Conservation (phyloP, 2,113 vertebrate genomes). For the Amphiprion percula region DNA sequence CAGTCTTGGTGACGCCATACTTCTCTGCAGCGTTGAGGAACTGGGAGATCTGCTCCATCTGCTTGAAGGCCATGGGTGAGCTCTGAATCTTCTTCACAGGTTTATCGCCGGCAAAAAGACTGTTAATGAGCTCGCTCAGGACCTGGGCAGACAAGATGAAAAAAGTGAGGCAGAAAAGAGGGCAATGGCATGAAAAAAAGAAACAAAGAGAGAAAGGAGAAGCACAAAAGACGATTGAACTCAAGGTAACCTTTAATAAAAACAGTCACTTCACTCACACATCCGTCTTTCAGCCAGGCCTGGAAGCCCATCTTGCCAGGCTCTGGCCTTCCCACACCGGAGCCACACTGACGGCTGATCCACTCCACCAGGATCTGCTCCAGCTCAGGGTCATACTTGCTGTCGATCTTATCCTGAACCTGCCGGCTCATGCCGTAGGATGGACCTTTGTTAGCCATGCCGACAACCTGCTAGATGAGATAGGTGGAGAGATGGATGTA, state of each 20-base stretch:
- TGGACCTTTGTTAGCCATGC: constrained; percentile 97
- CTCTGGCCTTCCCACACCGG: constrained; percentile 87
- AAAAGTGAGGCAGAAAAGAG: neutral
- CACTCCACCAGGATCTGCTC: constrained; percentile 95
- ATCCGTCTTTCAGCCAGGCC: constrained; percentile 96
- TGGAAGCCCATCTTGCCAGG: constrained; percentile 94
- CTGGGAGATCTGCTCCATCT: constrained; percentile 98
- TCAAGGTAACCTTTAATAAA: neutral
- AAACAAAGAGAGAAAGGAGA: neutral
- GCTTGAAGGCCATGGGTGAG: constrained; percentile 95
- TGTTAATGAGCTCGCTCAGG: constrained; percentile 93
- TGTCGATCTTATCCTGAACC: constrained; percentile 96
- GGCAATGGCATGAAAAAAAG: neutral
- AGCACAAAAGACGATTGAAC: no score
- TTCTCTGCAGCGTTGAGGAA: constrained; percentile 93
- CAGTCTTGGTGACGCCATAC: constrained; percentile 94
- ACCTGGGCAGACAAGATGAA: constrained; percentile 82
- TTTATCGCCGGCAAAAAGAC: constrained; percentile 87
- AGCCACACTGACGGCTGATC: constrained; percentile 91
- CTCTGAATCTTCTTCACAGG: constrained; percentile 92
- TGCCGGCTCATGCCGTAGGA: constrained; percentile 96
- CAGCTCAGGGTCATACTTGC: constrained; percentile 95
- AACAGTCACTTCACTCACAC: constrained; percentile 85
- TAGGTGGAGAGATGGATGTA: neutral
- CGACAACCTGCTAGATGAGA: constrained; percentile 66